Evolutionary conservation across 2,888 invertebrate genomes (phyloP).

Genomic region (Ichneumoninae sp.): DNA sequence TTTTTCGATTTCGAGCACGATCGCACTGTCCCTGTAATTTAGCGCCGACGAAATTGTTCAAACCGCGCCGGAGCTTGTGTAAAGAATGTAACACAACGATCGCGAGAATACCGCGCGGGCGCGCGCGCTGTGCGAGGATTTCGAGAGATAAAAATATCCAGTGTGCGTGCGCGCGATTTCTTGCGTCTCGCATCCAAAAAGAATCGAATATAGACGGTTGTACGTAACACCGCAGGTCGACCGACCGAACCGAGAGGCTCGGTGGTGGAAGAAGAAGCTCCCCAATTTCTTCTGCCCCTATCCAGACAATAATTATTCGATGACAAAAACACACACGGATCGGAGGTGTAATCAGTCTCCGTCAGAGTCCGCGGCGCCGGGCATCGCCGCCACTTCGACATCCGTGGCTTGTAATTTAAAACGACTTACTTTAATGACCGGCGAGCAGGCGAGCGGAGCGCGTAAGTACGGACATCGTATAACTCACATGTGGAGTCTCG

Average conservation of each 20-base stretch:
- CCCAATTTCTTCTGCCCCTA: constrained; percentile 6
- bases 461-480: constrained; percentile 56
- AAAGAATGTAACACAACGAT: background rate
- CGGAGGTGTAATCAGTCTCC: constrained; percentile 67
- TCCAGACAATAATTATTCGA: constrained; percentile 67
- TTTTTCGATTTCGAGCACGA: background rate
- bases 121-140: background rate
- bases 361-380: constrained; percentile 64
- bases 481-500: constrained; percentile 32
- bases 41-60: constrained; percentile 7
- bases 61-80: background rate
- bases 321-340: constrained; percentile 68
- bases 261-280: constrained; percentile 9
- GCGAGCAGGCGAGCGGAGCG: constrained; percentile 39
- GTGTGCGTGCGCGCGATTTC: background rate
- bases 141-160: constrained; percentile 1
- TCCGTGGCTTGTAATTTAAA: constrained; percentile 71
- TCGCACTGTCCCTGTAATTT: constrained; percentile 20
- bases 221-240: background rate
- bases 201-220: constrained; percentile 20
- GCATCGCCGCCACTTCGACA: constrained; percentile 54
- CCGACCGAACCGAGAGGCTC: background rate
- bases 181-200: background rate
- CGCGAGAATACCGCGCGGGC: background rate
- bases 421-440: constrained; percentile 73